These are phyloP conservation scores for Myocastor coypus DNA, from an alignment of 2,113 vertebrate genomes.

Conservation along the genomic window DNA sequence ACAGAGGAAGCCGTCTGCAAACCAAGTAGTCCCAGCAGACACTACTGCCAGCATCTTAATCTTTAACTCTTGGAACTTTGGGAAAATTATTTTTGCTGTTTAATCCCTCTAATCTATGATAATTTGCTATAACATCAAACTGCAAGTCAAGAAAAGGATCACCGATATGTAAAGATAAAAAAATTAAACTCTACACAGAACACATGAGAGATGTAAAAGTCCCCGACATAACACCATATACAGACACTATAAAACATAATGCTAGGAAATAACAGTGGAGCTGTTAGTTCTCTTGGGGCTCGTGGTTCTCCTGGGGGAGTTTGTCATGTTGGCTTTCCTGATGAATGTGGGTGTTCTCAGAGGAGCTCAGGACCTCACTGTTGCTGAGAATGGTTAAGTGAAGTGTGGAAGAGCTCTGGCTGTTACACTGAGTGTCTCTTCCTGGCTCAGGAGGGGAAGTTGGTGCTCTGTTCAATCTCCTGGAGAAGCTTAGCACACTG, in stretches of 20 bases:
- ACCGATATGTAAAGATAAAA: not conserved
- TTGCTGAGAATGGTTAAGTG: no score
- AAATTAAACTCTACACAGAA: not conserved
- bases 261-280: not conserved
- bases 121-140: not conserved
- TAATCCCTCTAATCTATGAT: not conserved
- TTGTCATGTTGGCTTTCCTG: no score
- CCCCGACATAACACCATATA: not conserved
- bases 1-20: not conserved
- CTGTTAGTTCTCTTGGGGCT: no score
- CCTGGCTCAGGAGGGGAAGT: no score
- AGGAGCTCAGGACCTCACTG: no score
- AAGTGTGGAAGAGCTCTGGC: no score
- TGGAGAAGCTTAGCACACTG: no score
- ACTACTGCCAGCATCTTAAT: not conserved
- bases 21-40: not conserved
- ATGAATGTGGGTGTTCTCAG: no score
- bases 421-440: no score
- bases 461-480: no score
- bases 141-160: not conserved
- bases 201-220: not conserved
- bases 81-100: slow-evolving; percentile 13
- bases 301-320: no score
- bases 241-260: not conserved
- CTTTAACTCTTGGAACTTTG: not conserved